Evolutionary conservation across 1,140 invertebrate species (phyloP).

Genomic region (Lasioglossum albipes): DNA sequence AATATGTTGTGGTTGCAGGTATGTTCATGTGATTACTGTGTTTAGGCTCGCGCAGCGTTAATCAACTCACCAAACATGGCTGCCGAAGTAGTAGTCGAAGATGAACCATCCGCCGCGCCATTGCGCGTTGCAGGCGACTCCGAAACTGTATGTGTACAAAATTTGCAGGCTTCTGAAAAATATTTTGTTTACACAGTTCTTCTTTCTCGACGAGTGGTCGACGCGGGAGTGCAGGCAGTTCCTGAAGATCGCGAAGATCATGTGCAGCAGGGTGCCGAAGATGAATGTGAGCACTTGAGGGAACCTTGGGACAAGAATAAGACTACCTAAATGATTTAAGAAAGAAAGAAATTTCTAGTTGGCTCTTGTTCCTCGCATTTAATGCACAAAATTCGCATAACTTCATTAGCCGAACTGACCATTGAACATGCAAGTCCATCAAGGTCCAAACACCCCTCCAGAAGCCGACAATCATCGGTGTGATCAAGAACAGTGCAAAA

Average conservation of each 20-base stretch:
- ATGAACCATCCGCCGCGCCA: conserved; percentile 84
- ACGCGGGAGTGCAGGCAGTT: conserved; percentile 53
- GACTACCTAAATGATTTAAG: no score
- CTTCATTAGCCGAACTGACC: conserved; percentile 48
- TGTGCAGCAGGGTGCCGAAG: conserved; percentile 78
- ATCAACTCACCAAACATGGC: background rate
- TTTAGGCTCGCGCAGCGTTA: background rate
- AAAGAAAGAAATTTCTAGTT: no score
- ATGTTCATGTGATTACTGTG: no score
- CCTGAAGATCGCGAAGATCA: conserved; percentile 77
- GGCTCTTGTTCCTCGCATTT: no score
- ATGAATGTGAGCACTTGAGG: conserved; percentile 77
- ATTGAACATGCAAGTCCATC: conserved; percentile 81
- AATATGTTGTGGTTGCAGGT: no score
- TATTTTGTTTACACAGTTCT: background rate
- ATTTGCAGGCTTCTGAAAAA: conserved; percentile 47
- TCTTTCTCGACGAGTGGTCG: background rate
- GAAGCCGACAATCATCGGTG: conserved; percentile 83
- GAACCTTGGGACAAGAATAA: conserved; percentile 67
- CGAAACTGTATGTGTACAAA: conserved; percentile 83
- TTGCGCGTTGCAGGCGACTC: conserved; percentile 81
- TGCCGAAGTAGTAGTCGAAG: conserved; percentile 70
- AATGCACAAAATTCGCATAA: no score
- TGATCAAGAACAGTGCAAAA: conserved; percentile 76
- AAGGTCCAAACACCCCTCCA: conserved; percentile 85